Conservation (phyloP, 2,113 vertebrate genomes). For the Spilogale gracilis region DNA sequence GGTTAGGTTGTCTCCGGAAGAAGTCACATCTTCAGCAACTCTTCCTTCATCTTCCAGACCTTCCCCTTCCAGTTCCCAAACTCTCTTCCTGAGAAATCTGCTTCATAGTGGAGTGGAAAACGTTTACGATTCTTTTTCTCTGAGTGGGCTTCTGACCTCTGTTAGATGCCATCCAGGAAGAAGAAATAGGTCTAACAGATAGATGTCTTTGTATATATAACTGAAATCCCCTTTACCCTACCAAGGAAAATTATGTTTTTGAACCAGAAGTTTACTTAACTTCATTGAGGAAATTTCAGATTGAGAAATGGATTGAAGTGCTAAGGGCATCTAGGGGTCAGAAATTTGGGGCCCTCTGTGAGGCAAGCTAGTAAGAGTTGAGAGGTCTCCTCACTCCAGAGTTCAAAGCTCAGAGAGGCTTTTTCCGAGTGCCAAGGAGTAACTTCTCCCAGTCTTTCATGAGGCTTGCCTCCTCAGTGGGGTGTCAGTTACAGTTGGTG, state of each 20-base stretch:
- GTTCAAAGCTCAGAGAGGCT: background rate
- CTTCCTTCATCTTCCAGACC: background rate
- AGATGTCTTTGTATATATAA: slow-evolving; percentile 9
- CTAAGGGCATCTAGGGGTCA: background rate
- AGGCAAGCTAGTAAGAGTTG: background rate
- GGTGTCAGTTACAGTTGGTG: background rate
- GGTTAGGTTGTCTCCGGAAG: background rate
- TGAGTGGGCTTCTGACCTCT: background rate
- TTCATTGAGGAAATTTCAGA: slow-evolving; percentile 40
- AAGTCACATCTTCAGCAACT: background rate
- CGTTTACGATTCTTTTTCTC: background rate
- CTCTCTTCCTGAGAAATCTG: background rate
- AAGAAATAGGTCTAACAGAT: background rate
- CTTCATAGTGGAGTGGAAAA: background rate
- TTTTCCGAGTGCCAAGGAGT: background rate
- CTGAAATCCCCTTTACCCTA: background rate
- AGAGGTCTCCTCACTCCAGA: background rate
- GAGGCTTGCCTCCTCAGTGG: background rate
- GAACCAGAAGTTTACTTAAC: background rate
- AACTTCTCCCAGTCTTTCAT: background rate
- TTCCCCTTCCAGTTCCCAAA: background rate
- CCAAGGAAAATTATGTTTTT: background rate
- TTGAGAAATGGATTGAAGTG: background rate
- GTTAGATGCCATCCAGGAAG: background rate
- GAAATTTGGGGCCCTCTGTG: background rate